Evolutionary conservation across 2,797 vertebrate species (phyloP), one percentile per base, ranked within the genome.

Genomic region (Oophaga sylvatica): DNA sequence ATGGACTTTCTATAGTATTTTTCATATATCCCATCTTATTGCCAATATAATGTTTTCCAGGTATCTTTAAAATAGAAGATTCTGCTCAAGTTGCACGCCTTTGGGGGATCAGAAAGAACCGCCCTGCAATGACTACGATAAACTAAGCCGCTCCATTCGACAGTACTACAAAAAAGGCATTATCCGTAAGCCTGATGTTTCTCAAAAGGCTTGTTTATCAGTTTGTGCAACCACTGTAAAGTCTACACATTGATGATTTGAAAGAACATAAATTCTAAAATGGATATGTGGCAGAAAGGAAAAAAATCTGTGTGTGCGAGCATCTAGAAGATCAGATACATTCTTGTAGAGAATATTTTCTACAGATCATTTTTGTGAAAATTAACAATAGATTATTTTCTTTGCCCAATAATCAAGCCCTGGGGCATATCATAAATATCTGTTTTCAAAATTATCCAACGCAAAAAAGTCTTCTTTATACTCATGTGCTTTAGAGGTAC

Each of bases 141-240:
- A 99, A 91, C 96, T 99, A 92, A 99, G 98, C 93, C 98, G 98
- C 90, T 99, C 98, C 92, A 99, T 99, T 93, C 97, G 98, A 67
- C 98, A 99, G 93, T 99, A 99, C 95, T 99, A 99, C 94, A 99
- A 98, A 94, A 99, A 99, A 90, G 98, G 98, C 41, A 99, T 99
- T 93, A 99, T 99, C 90, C 96, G 98, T 7, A 99, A 99, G 87
- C 98, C 98, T 0, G 97, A 98, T 85, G 95, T 99, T 92, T 99
- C 98, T 68, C 98, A n/a, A 99, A 94, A 97, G 98, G 92, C 96
- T 99, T 22, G 98, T 99, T 88, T 99, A 99, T 93, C 98, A 99
- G 94, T 99, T 99, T 0, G 97, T 99, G 11, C 97, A 99, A 92
- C 98, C 97, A 0, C 93, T 99, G 85, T 99, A 96, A 97, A 85